Percentiles rank a stretch among this genome's conserved stretches.
phyloP scores from a whole-genome alignment of 2,888 invertebrate genomes.

The Salticus scenicus region DNA sequence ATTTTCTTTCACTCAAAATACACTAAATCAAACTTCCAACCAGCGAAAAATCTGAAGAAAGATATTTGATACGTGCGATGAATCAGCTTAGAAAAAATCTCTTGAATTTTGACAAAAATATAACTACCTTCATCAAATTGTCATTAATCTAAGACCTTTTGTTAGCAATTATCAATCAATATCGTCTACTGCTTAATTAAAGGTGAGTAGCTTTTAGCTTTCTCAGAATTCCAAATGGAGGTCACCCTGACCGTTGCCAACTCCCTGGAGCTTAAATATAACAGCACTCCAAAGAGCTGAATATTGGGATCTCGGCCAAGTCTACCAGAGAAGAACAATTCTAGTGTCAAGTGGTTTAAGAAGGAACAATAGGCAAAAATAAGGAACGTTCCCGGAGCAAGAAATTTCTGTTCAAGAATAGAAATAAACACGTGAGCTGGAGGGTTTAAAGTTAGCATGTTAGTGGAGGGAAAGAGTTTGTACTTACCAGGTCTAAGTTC shows the following conservation, averaged over 20 bases:
- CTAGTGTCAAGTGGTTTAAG: slow-evolving; percentile 45
- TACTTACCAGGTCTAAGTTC: not conserved
- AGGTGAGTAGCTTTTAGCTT: not conserved
- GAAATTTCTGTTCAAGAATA: slow-evolving; percentile 47
- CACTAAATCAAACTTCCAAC: too few species aligned
- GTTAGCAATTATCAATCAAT: too few species aligned
- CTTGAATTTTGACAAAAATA: not conserved
- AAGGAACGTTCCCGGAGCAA: slow-evolving; percentile 4
- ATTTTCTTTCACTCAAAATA: too few species aligned
- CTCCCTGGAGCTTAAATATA: slow-evolving; percentile 43
- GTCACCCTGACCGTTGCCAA: slow-evolving; percentile 48
- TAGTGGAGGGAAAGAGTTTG: not conserved
- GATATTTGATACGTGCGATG: too few species aligned
- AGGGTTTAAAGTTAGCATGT: slow-evolving; percentile 46
- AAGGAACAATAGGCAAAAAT: slow-evolving; percentile 42
- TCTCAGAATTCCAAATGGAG: slow-evolving; percentile 26
- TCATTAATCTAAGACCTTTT: not conserved
- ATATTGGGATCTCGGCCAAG: slow-evolving; percentile 37
- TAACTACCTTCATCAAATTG: not conserved
- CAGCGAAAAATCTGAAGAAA: too few species aligned
- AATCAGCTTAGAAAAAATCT: too few species aligned
- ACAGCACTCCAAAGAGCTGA: slow-evolving; percentile 18
- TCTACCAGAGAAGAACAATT: slow-evolving; percentile 34
- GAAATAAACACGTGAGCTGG: slow-evolving; percentile 23
- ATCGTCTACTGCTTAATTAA: too few species aligned